These are phyloP conservation scores for Rhodinocichla rosea DNA, from an alignment of 2,113 vertebrate species.

Conservation along the genomic window DNA sequence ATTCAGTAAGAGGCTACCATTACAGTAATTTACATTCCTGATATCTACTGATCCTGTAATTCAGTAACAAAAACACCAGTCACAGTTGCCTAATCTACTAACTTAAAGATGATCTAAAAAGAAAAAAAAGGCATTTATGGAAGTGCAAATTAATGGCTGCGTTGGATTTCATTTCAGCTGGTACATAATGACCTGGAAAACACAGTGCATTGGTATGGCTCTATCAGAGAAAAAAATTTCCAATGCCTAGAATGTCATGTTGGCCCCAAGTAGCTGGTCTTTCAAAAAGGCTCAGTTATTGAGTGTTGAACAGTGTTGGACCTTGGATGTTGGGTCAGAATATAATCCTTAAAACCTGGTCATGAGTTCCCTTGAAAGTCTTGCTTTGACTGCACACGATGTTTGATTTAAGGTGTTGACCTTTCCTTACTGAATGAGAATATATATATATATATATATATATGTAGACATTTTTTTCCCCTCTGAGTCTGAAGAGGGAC, in stretches of 20 bases:
- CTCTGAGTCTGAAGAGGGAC: constrained; percentile 11
- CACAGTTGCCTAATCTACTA: background rate
- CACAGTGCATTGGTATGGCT: background rate
- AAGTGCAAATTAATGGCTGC: background rate
- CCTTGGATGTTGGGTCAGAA: background rate
- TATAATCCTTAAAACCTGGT: background rate
- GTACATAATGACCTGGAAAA: background rate
- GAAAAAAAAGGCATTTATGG: background rate
- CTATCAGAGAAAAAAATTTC: background rate
- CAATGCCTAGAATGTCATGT: background rate
- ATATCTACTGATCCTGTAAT: background rate
- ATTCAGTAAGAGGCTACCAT: background rate
- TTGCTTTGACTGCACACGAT: background rate
- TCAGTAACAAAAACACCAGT: background rate
- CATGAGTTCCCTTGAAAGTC: background rate
- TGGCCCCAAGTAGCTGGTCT: background rate
- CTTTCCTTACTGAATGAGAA: constrained; percentile 8
- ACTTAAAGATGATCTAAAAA: background rate
- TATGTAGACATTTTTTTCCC: no score
- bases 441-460: background rate
- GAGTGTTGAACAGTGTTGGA: background rate
- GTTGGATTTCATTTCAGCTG: background rate
- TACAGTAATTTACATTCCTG: background rate
- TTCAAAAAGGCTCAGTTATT: background rate
- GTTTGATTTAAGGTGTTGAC: constrained; percentile 17